phyloP scores from a whole-genome alignment of 2,113 vertebrate genomes.

The Salvelinus alpinus region DNA sequence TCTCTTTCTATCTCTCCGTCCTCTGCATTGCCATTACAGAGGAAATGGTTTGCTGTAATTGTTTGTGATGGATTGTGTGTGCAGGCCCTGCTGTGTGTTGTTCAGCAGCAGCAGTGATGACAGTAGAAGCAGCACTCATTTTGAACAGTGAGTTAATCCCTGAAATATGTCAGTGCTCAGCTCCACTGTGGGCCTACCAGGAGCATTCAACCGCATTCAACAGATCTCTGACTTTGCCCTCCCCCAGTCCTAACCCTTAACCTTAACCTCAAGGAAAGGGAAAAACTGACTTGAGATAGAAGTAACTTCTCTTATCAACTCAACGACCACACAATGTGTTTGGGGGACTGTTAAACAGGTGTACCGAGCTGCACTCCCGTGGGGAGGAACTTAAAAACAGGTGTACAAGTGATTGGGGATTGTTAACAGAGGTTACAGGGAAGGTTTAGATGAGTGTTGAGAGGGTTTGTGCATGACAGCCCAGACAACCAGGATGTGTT shows the following conservation, averaged over 20 bases:
- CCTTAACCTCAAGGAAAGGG: neutral
- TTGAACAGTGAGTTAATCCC: slow-evolving; percentile 7
- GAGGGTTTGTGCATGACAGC: neutral
- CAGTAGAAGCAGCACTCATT: neutral
- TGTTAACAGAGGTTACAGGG: neutral
- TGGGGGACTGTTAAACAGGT: too few species aligned
- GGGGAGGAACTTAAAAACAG: too few species aligned
- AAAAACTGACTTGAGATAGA: neutral
- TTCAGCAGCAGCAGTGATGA: neutral
- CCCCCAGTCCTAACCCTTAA: neutral
- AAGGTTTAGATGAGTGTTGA: neutral
- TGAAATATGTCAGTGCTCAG: slow-evolving; percentile 1
- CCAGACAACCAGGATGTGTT: neutral
- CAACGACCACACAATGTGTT: neutral
- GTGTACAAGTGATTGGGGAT: neutral
- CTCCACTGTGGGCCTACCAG: neutral
- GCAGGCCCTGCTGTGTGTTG: neutral
- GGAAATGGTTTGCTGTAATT: too few species aligned
- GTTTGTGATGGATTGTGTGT: too few species aligned
- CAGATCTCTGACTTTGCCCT: neutral
- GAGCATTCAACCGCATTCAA: neutral
- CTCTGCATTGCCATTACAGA: neutral
- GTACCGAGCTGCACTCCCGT: too few species aligned
- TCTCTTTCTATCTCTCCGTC: neutral
- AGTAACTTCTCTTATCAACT: neutral